Conservation (phyloP, 2,113 vertebrate genomes). For the pig (Sus scrofa) region DNA sequence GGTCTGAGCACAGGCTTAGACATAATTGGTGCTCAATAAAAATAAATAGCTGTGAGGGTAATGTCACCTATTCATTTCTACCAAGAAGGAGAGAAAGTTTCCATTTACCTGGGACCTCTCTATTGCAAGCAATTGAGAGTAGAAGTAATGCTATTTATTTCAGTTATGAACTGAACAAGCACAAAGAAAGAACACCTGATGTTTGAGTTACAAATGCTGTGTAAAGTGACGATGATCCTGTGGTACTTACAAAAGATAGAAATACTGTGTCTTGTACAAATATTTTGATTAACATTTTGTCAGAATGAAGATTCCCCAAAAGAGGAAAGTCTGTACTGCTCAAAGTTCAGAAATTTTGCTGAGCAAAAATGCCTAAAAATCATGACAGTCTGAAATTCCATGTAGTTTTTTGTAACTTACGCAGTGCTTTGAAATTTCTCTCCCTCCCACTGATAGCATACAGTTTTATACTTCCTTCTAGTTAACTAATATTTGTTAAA, state of each 20-base stretch:
- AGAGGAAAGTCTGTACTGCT: neutral
- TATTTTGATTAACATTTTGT: conserved; percentile 72
- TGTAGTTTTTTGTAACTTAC: neutral
- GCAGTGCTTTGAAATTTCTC: neutral
- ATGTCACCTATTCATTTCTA: neutral
- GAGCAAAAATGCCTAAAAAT: conserved; percentile 24
- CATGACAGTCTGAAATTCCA: neutral
- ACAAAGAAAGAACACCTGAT: conserved; percentile 47
- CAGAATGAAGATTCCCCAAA: conserved; percentile 28
- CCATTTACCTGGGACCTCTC: neutral
- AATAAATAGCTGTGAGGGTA: neutral
- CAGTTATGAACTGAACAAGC: conserved; percentile 42
- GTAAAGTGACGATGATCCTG: conserved; percentile 1
- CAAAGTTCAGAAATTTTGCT: conserved; percentile 46
- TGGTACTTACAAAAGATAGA: conserved; percentile 46
- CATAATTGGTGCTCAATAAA: conserved; percentile 28
- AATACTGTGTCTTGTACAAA: conserved; percentile 45
- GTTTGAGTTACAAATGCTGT: conserved; percentile 34
- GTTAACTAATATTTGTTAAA: neutral
- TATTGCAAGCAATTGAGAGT: neutral
- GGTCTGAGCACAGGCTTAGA: neutral
- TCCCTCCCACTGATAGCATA: neutral
- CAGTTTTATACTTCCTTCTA: neutral
- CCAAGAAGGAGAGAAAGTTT: neutral
- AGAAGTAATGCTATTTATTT: conserved; percentile 52